phyloP scores from a whole-genome alignment of 2,797 vertebrate species.

The Euthynnus affinis region DNA sequence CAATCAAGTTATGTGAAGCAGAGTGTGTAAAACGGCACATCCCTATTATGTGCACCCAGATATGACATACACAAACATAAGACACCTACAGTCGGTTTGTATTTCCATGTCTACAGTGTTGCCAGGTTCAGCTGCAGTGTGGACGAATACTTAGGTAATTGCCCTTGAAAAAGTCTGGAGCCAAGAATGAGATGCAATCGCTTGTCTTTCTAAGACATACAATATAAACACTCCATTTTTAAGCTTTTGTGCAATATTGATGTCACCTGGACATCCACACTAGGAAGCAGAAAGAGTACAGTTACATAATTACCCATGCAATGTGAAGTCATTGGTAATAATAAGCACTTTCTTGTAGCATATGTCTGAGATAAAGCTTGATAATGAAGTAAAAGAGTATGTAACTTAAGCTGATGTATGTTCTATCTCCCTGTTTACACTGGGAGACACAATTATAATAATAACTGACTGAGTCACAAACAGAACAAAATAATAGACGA shows the following conservation, averaged over 20 bases:
- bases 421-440: not conserved
- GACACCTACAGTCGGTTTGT: slow-evolving; percentile 17
- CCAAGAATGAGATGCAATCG: slow-evolving; percentile 11
- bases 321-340: not conserved
- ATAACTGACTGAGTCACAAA: not conserved
- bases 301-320: not conserved
- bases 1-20: slow-evolving; percentile 42
- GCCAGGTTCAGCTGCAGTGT: slow-evolving; percentile 38
- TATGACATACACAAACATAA: slow-evolving; percentile 33
- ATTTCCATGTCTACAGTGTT: slow-evolving; percentile 22
- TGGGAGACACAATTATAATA: not conserved
- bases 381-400: not conserved
- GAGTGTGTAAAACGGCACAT: slow-evolving; percentile 35
- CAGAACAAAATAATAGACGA: not conserved
- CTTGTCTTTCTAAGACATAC: not conserved
- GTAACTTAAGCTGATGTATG: not conserved
- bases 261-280: not conserved
- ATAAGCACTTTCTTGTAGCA: not conserved
- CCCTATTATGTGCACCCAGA: slow-evolving; percentile 6
- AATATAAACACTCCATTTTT: slow-evolving; percentile 22
- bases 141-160: slow-evolving; percentile 62
- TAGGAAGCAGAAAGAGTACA: not conserved
- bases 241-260: slow-evolving; percentile 5
- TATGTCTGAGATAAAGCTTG: not conserved
- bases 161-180: slow-evolving; percentile 37